Conservation (phyloP, 2,113 vertebrate species). For the Apodemus sylvaticus region DNA sequence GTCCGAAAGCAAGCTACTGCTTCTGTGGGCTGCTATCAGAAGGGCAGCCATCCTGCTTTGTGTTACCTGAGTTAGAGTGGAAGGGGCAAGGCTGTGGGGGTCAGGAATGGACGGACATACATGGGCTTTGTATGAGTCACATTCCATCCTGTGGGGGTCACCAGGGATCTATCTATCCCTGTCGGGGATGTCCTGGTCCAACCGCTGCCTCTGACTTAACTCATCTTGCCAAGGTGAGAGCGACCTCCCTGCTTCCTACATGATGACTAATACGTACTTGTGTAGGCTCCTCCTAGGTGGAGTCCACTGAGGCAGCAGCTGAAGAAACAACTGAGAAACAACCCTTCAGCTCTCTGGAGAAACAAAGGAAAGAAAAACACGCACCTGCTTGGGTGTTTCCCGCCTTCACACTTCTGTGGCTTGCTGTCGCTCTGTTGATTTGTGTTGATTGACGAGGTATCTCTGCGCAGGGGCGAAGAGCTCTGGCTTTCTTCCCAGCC, state of each 20-base stretch:
- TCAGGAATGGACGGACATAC: background rate
- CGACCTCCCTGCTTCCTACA: fast-evolving
- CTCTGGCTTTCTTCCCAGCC: fast-evolving
- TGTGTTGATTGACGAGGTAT: background rate
- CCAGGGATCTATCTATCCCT: background rate
- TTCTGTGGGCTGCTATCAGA: fast-evolving
- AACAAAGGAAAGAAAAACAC: background rate
- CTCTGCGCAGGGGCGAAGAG: background rate
- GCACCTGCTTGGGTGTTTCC: background rate
- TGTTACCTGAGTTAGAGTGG: background rate
- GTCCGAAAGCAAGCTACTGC: background rate
- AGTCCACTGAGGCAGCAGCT: background rate
- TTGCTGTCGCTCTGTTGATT: background rate
- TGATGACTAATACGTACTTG: background rate
- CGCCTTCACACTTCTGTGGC: fast-evolving
- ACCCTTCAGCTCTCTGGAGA: slow-evolving; percentile 13
- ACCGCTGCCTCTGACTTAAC: background rate
- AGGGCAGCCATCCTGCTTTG: background rate
- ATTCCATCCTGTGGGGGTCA: background rate
- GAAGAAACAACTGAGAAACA: background rate
- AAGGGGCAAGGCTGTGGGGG: background rate
- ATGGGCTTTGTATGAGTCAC: fast-evolving
- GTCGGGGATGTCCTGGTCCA: too few relatives aligned
- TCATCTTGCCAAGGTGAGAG: background rate
- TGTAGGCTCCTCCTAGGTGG: slow-evolving; percentile 56